Conservation (phyloP, 2,113 vertebrate genomes). For the Thermophis baileyi region DNA sequence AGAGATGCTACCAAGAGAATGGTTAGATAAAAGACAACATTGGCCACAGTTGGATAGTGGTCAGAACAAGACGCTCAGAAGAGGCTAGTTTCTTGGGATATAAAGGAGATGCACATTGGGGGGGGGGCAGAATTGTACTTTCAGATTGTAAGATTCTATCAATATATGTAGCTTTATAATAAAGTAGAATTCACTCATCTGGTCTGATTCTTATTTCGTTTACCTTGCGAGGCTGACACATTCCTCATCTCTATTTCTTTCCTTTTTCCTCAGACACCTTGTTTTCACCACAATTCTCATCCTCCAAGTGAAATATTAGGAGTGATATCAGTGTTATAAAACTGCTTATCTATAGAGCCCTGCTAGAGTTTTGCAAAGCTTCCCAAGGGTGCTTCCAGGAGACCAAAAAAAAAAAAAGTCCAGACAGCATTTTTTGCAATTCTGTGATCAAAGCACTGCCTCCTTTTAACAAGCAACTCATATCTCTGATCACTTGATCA, state of each 20-base stretch:
- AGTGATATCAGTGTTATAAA: neutral
- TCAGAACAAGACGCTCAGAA: no score
- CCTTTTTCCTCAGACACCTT: neutral
- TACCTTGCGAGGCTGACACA: neutral
- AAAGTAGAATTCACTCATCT: neutral
- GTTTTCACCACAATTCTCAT: neutral
- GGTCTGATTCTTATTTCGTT: neutral
- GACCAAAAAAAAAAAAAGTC: neutral
- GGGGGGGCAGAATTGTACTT: neutral
- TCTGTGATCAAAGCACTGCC: neutral
- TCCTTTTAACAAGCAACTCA: neutral
- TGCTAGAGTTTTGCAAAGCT: neutral
- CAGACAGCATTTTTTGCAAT: neutral
- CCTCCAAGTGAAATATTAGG: neutral
- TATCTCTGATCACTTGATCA: neutral
- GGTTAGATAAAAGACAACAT: neutral
- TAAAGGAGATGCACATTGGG: no score
- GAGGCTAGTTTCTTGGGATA: no score
- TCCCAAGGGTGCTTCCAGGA: neutral
- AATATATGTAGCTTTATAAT: neutral
- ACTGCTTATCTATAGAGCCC: neutral
- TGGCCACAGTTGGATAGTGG: no score
- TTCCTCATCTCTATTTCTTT: neutral
- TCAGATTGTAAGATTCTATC: neutral
- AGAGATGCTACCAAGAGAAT: neutral